Base-by-base conservation (phyloP, 2,888 invertebrate species). In the Tetramorium bicarinatum region DNA sequence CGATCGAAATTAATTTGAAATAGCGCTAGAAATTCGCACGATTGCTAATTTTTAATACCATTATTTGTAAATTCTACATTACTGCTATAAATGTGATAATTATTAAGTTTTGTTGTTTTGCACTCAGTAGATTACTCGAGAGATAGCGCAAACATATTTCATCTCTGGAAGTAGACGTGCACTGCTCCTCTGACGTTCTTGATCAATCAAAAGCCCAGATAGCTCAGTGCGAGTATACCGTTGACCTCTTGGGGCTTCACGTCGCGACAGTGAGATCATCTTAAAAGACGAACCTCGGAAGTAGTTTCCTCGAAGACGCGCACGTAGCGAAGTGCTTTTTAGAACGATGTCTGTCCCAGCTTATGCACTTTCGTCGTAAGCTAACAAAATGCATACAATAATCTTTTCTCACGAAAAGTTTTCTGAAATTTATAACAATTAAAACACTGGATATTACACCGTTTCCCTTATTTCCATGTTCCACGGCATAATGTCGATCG, bases 181-280 rank as follows among this genome's bases (percentile, higher is more conserved):
- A 38, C 38, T 71, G 38, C 29, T 49, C 77, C 52, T 54, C 85
- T 34, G 56, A 44, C 69, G 59, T 69, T 44, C 56, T 83, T 83
- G 84, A 83, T 85, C 85, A 81, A 83, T 83, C 84, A 71, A 66
- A 49, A 88, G 81, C 64, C 83, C 29, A 41, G 76, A 49, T 52
- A 61, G 44, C 44, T 29, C 59, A n/a, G 61, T 0, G 25, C 38
- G 75, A 47, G 15, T 59, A 25, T 64, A 72, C 34, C 44, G 47
- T 74, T 80, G 75, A 80, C 79, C 59, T 74, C 76, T 59, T 47
- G 75, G 75, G 47, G 47, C 61, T 80, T 74, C 59, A 59, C 59
- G 79, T 75, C 47, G 54, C 76, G 75, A 47, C 47, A 59, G 47
- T 44, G 59, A 75, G 56, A 72, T 79, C 79, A 74, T 79, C 74